Percentiles rank a stretch among this genome's conserved stretches.
phyloP scores from a whole-genome alignment of 2,888 invertebrate genomes.

The Blera fallax region DNA sequence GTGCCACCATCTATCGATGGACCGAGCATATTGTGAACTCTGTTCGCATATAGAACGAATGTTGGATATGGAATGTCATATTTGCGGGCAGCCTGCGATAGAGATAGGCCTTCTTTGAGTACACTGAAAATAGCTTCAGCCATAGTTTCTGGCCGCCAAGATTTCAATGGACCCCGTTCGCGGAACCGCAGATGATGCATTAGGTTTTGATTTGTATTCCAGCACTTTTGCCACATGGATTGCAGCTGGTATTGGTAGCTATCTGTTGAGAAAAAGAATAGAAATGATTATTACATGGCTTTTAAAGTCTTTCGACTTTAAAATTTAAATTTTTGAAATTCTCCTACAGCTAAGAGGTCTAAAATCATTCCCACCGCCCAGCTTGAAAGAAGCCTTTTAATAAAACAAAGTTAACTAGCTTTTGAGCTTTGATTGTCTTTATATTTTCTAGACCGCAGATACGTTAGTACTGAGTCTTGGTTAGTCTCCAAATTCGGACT shows the following conservation, averaged over 20 bases:
- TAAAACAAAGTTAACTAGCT: no score
- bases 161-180: constrained; percentile 94
- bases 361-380: no score
- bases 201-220: constrained; percentile 95
- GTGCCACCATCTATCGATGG: constrained; percentile 95
- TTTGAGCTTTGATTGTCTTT: no score
- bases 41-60: constrained; percentile 95
- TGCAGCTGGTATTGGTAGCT: constrained; percentile 97
- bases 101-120: constrained; percentile 92
- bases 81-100: constrained; percentile 95
- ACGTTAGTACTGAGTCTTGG: no score
- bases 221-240: constrained; percentile 98
- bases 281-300: not conserved
- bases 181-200: constrained; percentile 95
- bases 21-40: constrained; percentile 96
- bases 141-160: constrained; percentile 97
- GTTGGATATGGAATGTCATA: constrained; percentile 98
- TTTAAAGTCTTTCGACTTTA: not conserved
- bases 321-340: no score
- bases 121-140: constrained; percentile 97
- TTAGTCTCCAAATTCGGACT: no score
- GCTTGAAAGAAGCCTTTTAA: no score
- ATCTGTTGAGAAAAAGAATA: constrained; percentile 87
- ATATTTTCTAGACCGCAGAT: no score
- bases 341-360: no score